Base-by-base conservation (phyloP, 2,797 vertebrate species). In the Huso huso region DNA sequence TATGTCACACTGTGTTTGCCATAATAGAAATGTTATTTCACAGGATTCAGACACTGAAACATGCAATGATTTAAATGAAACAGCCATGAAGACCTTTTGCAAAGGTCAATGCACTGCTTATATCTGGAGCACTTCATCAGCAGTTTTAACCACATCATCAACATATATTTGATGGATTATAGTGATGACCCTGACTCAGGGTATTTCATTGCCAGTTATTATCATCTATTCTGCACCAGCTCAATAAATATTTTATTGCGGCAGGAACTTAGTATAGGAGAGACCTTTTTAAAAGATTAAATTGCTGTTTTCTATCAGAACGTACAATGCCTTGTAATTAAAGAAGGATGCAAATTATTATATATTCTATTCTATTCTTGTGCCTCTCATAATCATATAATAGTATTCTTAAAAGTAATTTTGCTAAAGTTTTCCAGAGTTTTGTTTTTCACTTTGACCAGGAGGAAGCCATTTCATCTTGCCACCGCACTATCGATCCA, bases 211-310 rank as follows among this genome's bases (percentile, higher is more conserved):
- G 11, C 11, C 55, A 2, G 6, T 57, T 12, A 18, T 18, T 18
- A 57, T 57, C 55, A 57, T n/a, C 13, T n/a, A 57, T 8, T n/a
- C 55, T 9, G 55, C 8, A 9, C 55, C 6, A n/a, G 8, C 55
- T 57, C 55, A 57, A 57, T 58, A 58, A 58, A 58, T 58, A 13
- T 58, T 58, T 58, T 58, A 58, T n/a, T 58, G 12, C 1, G 12
- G 55, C 6, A 7, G 55, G 55, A 58, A 58, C 11, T 58, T 58
- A 58, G 11, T n/a, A 13, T n/a, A n/a, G 55, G 7, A 9, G 51
- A 53, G 51, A 53, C 6, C 55, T 58, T 58, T 58, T 58, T 12
- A 58, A 58, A 58, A 13, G 55, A 58, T n/a, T 58, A 58, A 58
- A 58, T 58, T n/a, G 12, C 55, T 3, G 13, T 58, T 58, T 58